Conservation (phyloP, 2,888 invertebrate genomes). For the Nineta flava region DNA sequence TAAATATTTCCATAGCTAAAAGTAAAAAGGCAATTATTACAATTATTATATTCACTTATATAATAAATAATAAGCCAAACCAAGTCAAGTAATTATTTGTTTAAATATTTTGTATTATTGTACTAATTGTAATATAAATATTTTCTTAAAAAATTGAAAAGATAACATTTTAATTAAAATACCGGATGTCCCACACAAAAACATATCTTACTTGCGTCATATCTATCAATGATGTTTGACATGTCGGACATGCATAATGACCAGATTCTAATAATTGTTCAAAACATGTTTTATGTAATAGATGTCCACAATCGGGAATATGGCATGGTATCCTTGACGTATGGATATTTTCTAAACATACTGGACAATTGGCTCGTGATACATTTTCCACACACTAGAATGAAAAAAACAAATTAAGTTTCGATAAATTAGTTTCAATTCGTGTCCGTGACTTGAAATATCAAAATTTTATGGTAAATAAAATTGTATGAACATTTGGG, state of each 20-base stretch:
- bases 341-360: conserved; percentile 82
- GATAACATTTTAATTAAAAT: too few relatives aligned
- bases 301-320: conserved; percentile 79
- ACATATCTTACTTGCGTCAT: conserved; percentile 44
- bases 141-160: conserved; percentile 1
- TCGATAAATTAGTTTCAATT: conserved; percentile 8
- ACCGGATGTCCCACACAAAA: too few relatives aligned
- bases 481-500: too few relatives aligned
- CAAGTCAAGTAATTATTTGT: too few relatives aligned
- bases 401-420: conserved; percentile 7
- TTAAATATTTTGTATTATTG: too few relatives aligned
- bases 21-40: conserved; percentile 3
- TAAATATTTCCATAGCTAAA: conserved; percentile 58
- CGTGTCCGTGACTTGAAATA: too few relatives aligned
- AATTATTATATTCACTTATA: conserved; percentile 5
- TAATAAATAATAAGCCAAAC: conserved; percentile 1
- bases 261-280: conserved; percentile 60
- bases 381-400: conserved; percentile 76
- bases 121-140: neutral
- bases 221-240: conserved; percentile 74
- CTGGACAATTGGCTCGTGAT: conserved; percentile 74
- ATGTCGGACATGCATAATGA: conserved; percentile 77
- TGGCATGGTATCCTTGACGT: conserved; percentile 78
- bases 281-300: conserved; percentile 73
- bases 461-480: too few relatives aligned